Conservation (phyloP, 2,113 vertebrate genomes). For the Barnardius zonarius region DNA sequence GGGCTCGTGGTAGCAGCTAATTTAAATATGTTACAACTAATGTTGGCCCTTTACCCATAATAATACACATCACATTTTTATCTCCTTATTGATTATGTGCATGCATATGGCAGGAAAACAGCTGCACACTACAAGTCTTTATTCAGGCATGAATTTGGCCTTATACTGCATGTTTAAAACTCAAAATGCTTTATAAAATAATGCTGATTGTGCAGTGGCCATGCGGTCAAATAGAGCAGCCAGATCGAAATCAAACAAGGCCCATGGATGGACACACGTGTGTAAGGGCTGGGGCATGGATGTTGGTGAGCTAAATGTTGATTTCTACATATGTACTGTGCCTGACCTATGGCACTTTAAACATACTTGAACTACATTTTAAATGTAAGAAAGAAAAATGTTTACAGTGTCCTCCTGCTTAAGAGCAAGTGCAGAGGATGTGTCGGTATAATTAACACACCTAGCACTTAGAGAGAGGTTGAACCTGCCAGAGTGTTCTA, state of each 20-base stretch:
- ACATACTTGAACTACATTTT: not conserved
- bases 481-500: not conserved
- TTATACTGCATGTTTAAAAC: conserved; percentile 5
- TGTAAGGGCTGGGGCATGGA: not conserved
- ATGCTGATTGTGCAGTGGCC: not conserved
- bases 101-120: conserved; percentile 60
- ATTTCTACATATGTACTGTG: not conserved
- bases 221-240: not conserved
- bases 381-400: not conserved
- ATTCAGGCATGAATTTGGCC: conserved; percentile 33
- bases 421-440: not conserved
- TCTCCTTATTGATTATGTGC: conserved; percentile 50
- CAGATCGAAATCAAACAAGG: not conserved
- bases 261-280: accelerated
- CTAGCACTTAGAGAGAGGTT: not conserved
- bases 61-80: conserved; percentile 41
- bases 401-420: not conserved
- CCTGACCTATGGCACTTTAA: not conserved
- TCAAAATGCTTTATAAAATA: conserved; percentile 40
- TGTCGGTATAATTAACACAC: not conserved
- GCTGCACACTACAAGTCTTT: not conserved
- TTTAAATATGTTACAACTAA: conserved; percentile 69
- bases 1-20: conserved; percentile 44
- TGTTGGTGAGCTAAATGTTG: not conserved
- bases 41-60: conserved; percentile 59